Percentiles rank a stretch among this genome's conserved stretches.
Conservation (phyloP, 1,140 invertebrate genomes). For the Bradysia coprophila region DNA sequence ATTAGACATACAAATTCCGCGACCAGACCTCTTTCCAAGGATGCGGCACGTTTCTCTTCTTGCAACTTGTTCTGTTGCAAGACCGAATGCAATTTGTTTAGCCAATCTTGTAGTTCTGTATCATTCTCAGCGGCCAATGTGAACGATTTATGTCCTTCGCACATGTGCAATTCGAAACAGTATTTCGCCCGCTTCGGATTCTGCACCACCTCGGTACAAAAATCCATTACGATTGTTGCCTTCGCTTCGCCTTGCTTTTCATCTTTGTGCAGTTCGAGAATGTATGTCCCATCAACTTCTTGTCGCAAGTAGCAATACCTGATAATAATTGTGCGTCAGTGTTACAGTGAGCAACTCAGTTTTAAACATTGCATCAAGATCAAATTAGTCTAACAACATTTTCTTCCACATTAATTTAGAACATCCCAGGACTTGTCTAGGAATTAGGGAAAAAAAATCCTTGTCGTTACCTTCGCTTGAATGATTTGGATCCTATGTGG, state of each 20-base stretch:
- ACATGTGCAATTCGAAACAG: slow-evolving; percentile 77
- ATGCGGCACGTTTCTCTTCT: slow-evolving; percentile 44
- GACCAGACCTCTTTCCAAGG: slow-evolving; percentile 33
- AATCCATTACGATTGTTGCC: slow-evolving; percentile 83
- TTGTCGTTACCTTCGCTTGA: slow-evolving; percentile 46
- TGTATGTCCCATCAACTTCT: slow-evolving; percentile 78
- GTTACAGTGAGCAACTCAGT: too few species aligned
- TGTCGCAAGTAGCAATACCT: slow-evolving; percentile 72
- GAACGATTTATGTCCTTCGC: slow-evolving; percentile 61
- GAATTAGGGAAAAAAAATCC: too few species aligned
- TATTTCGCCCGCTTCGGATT: slow-evolving; percentile 69
- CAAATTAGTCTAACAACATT: too few species aligned
- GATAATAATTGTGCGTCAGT: too few species aligned
- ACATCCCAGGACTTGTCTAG: neutral
- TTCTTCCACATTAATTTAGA: too few species aligned
- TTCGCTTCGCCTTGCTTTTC: slow-evolving; percentile 79
- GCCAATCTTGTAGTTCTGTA: slow-evolving; percentile 69
- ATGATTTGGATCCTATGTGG: slow-evolving; percentile 73
- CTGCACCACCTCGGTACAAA: slow-evolving; percentile 74
- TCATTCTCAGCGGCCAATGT: slow-evolving; percentile 75
- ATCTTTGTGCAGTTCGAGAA: slow-evolving; percentile 83
- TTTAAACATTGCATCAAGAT: too few species aligned
- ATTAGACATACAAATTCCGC: slow-evolving; percentile 3
- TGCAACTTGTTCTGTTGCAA: slow-evolving; percentile 54
- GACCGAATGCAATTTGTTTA: slow-evolving; percentile 50